A percentile compares a stretch with the other conserved stretches of the same genome.
Evolutionary conservation across 2,888 invertebrate species (phyloP).

Genomic region (Phragmatobia fuliginosa): DNA sequence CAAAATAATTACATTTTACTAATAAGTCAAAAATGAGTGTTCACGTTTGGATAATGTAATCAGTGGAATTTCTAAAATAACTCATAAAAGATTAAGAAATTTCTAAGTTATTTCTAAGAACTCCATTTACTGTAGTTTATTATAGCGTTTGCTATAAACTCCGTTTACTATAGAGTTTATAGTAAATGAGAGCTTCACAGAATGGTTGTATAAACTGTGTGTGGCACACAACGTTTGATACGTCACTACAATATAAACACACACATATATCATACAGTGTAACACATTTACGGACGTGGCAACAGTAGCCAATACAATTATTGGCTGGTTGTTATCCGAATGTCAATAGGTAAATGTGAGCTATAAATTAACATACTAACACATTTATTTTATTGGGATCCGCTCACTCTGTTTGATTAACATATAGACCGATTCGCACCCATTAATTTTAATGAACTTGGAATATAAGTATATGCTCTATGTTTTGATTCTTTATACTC

Average conservation of each 20-base stretch:
- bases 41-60: no score
- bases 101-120: no score
- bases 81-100: no score
- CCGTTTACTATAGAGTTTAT: no score
- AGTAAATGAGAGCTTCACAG: not conserved
- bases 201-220: conserved; percentile 19
- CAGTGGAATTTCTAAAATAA: no score
- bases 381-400: conserved; percentile 50
- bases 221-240: conserved; percentile 46
- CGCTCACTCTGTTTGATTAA: conserved; percentile 24
- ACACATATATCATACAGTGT: conserved; percentile 58
- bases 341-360: conserved; percentile 57
- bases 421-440: conserved; percentile 11
- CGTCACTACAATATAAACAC: conserved; percentile 49
- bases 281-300: conserved; percentile 59
- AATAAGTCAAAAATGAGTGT: no score
- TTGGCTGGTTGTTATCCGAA: conserved; percentile 56
- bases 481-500: not conserved
- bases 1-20: no score
- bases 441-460: conserved; percentile 2
- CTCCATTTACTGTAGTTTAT: no score
- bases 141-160: no score
- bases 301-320: conserved; percentile 61
- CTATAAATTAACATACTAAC: conserved; percentile 59
- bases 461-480: not conserved